phyloP scores from a whole-genome alignment of 2,113 vertebrate species.

The Morphnarchus princeps region DNA sequence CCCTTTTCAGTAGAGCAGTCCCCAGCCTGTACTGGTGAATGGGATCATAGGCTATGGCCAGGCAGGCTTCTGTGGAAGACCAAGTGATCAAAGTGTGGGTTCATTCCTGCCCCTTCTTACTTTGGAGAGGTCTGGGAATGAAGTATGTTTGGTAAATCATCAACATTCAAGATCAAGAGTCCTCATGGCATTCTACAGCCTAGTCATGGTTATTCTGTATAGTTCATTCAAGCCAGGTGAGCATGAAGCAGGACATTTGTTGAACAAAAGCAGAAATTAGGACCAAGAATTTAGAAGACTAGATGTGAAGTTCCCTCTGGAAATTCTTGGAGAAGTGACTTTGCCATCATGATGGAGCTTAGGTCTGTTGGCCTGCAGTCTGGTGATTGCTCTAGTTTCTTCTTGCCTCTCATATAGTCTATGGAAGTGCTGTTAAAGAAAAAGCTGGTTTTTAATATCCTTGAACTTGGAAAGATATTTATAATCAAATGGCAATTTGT shows the following conservation, averaged over 20 bases:
- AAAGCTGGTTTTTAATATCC: background rate
- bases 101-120: background rate
- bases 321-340: background rate
- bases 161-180: background rate
- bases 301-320: background rate
- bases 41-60: background rate
- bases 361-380: background rate
- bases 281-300: background rate
- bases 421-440: background rate
- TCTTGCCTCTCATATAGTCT: background rate
- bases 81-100: background rate
- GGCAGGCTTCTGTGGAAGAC: background rate
- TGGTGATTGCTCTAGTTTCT: background rate
- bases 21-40: background rate
- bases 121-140: background rate
- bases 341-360: background rate
- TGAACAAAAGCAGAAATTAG: background rate
- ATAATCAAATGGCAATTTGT: background rate
- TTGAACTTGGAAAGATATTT: background rate
- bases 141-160: background rate
- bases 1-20: background rate
- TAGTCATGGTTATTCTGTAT: background rate
- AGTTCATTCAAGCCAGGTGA: background rate
- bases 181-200: background rate
- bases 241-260: background rate